A percentile compares a stretch with the other conserved stretches of the same genome.
phyloP scores from a whole-genome alignment of 2,888 invertebrate genomes.

The Glaucopsyche alexis region DNA sequence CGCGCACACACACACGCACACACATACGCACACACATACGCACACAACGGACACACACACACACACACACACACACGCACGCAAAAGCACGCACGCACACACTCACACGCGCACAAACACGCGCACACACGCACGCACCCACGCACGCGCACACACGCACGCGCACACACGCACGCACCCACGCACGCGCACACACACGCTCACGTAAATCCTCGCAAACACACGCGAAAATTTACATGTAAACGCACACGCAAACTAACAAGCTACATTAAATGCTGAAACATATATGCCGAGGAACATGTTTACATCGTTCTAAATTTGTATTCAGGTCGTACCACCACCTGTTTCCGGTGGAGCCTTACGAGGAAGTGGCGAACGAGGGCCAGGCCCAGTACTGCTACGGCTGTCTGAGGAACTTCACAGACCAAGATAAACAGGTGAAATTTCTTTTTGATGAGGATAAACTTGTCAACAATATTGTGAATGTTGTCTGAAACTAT shows the following conservation, averaged over 20 bases:
- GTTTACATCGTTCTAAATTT: constrained; percentile 15
- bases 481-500: too few species aligned
- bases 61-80: not conserved
- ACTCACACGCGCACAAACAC: too few species aligned
- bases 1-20: not conserved
- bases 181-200: not conserved
- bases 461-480: too few species aligned
- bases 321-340: constrained; percentile 93
- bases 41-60: not conserved
- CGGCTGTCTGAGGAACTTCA: constrained; percentile 86
- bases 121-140: too few species aligned
- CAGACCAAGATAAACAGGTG: constrained; percentile 86
- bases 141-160: too few species aligned
- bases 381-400: constrained; percentile 83
- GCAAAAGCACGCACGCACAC: too few species aligned
- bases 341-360: constrained; percentile 94
- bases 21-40: not conserved
- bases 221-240: not conserved
- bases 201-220: not conserved
- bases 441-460: constrained; percentile 39
- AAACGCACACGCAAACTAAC: not conserved
- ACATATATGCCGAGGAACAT: too few species aligned
- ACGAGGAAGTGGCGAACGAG: constrained; percentile 84
- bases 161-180: too few species aligned
- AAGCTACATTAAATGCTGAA: not conserved